Evolutionary conservation across 2,888 invertebrate species (phyloP).

Genomic region (Drosophila robusta): DNA sequence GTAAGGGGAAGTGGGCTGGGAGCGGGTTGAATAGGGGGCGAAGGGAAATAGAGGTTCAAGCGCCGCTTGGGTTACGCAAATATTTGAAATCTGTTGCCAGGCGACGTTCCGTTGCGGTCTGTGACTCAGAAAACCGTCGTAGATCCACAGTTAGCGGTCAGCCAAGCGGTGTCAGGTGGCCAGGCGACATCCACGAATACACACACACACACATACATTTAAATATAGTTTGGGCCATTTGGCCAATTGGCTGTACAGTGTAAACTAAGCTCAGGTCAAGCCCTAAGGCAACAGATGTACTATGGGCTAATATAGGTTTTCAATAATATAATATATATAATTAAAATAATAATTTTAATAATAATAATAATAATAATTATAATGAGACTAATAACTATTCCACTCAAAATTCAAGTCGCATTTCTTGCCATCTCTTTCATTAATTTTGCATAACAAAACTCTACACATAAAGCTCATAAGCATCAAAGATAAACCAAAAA

Average conservation of each 20-base stretch:
- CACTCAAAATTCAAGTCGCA: too few species aligned
- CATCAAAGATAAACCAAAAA: too few species aligned
- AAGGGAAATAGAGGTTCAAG: conserved; percentile 37
- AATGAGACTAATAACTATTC: too few species aligned
- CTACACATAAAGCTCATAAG: too few species aligned
- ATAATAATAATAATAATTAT: too few species aligned
- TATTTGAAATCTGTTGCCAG: conserved; percentile 69
- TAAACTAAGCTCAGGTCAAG: conserved; percentile 10
- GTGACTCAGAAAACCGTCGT: conserved; percentile 43
- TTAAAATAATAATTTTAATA: too few species aligned
- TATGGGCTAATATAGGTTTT: background rate
- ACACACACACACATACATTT: background rate
- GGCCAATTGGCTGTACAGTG: conserved; percentile 25
- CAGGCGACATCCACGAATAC: conserved; percentile 22
- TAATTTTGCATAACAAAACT: background rate
- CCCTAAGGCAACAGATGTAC: conserved; percentile 1
- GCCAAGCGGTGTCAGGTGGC: conserved; percentile 38
- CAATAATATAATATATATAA: too few species aligned
- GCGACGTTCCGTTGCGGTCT: conserved; percentile 47
- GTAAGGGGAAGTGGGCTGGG: background rate
- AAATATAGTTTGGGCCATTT: conserved; percentile 27
- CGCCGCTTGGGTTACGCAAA: conserved; percentile 66
- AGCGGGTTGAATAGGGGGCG: background rate
- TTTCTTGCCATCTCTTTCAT: background rate
- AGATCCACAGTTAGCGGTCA: conserved; percentile 42